Conservation (phyloP, 2,888 invertebrate genomes). For the Diarsia dahlii region DNA sequence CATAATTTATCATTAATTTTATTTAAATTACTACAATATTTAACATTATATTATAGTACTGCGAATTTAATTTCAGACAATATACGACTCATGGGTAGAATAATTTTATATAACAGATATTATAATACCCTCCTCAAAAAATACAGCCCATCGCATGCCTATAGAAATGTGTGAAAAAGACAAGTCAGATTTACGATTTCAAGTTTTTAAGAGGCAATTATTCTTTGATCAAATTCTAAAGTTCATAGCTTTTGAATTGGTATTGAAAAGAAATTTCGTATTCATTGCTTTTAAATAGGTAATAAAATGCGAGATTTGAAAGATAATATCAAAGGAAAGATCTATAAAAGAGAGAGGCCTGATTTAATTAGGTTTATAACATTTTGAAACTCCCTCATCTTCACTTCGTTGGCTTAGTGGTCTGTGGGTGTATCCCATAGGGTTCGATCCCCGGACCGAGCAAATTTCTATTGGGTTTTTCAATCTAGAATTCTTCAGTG, state of each 20-base stretch:
- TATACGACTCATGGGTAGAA: background rate
- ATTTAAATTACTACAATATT: background rate
- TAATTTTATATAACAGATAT: conserved; percentile 1
- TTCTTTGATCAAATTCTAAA: conserved; percentile 20
- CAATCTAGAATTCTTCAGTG: too few species aligned
- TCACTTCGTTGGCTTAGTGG: too few species aligned
- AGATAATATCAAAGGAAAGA: background rate
- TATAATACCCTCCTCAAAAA: background rate
- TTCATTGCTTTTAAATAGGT: conserved; percentile 22
- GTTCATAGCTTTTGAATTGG: conserved; percentile 25
- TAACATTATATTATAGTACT: background rate
- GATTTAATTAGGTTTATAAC: too few species aligned
- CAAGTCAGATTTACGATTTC: conserved; percentile 40
- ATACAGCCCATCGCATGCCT: conserved; percentile 5
- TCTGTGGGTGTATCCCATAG: too few species aligned
- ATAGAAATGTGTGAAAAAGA: conserved; percentile 21
- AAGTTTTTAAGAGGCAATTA: conserved; percentile 31
- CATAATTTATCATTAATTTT: background rate
- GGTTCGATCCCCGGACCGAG: too few species aligned
- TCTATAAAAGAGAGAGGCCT: background rate
- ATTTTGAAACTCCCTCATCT: background rate
- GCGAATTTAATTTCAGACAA: background rate
- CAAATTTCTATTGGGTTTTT: too few species aligned
- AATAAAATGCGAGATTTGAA: conserved; percentile 4
- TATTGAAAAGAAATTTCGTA: conserved; percentile 4